Conservation (phyloP, 2,113 vertebrate genomes). For the Pseudorasbora parva region DNA sequence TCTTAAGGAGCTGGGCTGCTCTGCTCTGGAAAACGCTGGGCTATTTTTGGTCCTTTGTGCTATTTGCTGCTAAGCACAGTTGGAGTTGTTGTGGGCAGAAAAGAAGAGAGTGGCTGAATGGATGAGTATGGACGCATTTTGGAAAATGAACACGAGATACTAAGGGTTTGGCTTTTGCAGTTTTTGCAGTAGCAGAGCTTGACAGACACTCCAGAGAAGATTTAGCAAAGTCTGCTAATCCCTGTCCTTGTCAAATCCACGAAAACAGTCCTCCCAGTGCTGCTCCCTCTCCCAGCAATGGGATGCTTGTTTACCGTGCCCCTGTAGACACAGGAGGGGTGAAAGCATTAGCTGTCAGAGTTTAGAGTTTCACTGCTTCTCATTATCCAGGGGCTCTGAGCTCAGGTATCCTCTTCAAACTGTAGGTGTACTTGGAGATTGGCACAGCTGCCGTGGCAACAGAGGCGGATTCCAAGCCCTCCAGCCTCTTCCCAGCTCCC, state of each 20-base stretch:
- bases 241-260: conserved; percentile 35
- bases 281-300: conserved; percentile 51
- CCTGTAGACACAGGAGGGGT: conserved; percentile 58
- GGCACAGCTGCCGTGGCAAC: conserved; percentile 67
- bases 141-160: conserved; percentile 57
- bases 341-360: conserved; percentile 69
- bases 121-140: conserved; percentile 49
- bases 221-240: conserved; percentile 40
- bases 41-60: conserved; percentile 83
- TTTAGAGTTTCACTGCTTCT: conserved; percentile 79
- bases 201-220: conserved; percentile 52
- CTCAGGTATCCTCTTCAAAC: conserved; percentile 81
- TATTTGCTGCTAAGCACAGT: conserved; percentile 78
- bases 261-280: conserved; percentile 17
- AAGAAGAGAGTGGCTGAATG: conserved; percentile 48
- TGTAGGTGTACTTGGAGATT: conserved; percentile 64
- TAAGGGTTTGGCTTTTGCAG: conserved; percentile 61
- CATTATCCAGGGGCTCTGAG: conserved; percentile 77
- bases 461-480: conserved; percentile 68
- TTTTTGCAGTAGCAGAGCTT: conserved; percentile 9
- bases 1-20: conserved; percentile 69
- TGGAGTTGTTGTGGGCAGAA: conserved; percentile 68
- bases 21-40: conserved; percentile 74
- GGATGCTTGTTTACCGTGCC: conserved; percentile 46
- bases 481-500: conserved; percentile 66